Base-by-base conservation (phyloP, 2,797 vertebrate species). In the Macroramphosus scolopax region DNA sequence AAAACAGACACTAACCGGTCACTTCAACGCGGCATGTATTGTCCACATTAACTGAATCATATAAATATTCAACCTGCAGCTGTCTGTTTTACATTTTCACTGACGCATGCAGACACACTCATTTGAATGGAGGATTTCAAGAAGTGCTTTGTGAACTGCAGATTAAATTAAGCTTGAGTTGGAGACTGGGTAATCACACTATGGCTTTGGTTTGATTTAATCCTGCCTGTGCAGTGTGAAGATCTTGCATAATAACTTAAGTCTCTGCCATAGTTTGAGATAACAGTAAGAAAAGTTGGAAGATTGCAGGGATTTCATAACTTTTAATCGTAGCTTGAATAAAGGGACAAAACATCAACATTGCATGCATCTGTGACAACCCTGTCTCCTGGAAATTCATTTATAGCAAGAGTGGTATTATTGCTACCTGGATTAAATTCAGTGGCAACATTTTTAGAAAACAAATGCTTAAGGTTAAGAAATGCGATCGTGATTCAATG, bases 91-190 rank as follows among this genome's bases (percentile, higher is more conserved):
- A 6, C 18, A 32, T 4, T 13, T 52, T 6, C 28, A 13, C 44
- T 45, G 20, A 43, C 16, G 18, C 17, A 25, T 8, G 16, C 5
- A 37, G 20, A 33, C n/a, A 10, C 8, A 13, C 17, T 34, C 1
- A 49, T 54, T 59, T 46, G 33, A 56, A 35, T 26, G 49, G 33
- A 55, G 58, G 62, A 60, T 81, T 77, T 66, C 63, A 51, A 57
- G 61, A 48, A 48, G 61, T 53, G 54, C 60, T 85, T 74, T 69
- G 63, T 71, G 68, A 63, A 67, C 51, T 28, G 48, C 47, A 81
- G 83, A 86, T 86, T 82, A 86, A 82, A 62, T 52, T 56, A 75
- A 82, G 41, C 77, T 65, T 42, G 65, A 77, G 63, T 73, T 50
- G 40, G 53, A 55, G 61, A 68, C 40, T 63, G 45, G 40, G 51